Conservation (phyloP, 2,113 vertebrate genomes). For the Himantopus leucocephalus region DNA sequence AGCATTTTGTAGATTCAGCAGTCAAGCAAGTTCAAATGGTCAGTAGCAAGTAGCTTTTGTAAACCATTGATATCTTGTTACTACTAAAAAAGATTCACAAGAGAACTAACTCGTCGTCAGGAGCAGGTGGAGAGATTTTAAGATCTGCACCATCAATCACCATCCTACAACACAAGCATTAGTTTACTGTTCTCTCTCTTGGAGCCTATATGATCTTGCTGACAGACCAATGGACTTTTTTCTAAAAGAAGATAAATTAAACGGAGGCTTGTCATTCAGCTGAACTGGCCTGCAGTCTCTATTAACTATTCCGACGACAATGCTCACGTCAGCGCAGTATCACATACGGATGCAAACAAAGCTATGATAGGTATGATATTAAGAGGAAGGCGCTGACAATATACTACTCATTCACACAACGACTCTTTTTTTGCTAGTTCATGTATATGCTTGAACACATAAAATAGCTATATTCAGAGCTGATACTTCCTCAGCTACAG, state of each 20-base stretch:
- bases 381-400: neutral
- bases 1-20: neutral
- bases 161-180: neutral
- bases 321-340: neutral
- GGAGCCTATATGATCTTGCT: neutral
- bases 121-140: neutral
- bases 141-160: neutral
- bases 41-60: neutral
- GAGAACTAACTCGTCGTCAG: neutral
- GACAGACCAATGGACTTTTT: neutral
- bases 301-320: neutral
- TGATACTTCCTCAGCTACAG: neutral
- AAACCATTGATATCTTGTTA: neutral
- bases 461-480: neutral
- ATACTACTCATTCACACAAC: neutral
- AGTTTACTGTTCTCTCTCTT: neutral
- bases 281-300: neutral
- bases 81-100: neutral
- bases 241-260: neutral
- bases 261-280: neutral
- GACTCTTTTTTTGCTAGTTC: neutral
- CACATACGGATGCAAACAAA: neutral
- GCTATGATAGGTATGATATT: neutral
- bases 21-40: neutral
- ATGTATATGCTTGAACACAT: fast-evolving